Evolutionary conservation across 2,113 vertebrate genomes (phyloP), one percentile per base, ranked within the genome.

Genomic region (Hyperopisus bebe): DNA sequence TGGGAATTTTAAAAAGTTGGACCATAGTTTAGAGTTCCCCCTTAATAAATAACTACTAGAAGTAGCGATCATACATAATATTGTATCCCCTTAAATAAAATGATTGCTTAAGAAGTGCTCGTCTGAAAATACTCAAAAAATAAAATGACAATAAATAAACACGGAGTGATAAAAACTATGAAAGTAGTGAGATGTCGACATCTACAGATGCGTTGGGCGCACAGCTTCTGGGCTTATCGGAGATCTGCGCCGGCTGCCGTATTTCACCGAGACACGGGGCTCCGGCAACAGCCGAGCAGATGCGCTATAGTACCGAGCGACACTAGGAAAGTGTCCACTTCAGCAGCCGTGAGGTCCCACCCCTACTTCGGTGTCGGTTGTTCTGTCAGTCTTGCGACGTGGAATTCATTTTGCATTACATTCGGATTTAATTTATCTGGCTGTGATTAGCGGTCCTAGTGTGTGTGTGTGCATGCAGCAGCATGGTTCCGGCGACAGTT

Each of bases 391-490:
- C 39, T 35, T 58, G 90, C 86, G 90, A 86, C 88, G 51, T 51
- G 85, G 84, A 85, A 55, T 82, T 88, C 62, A 62, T 39, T 44
- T 87, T 47, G 55, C 47, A 27, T 15, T 86, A 48, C 50, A 55
- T 82, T 84, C 85, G 89, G 90, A 90, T 89, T 90, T 51, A 42
- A 85, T 89, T 82, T 51, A 87, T 53, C 62, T 46, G 83, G 27
- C 86, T 55, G 53, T 58, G 19, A 39, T 48, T 53, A 53, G 70
- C 80, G 39, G 17, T 83, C 62, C 88, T 48, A 89, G 88, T n/a
- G 44, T 47, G 44, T 88, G 88, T 90, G 94, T 90, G 92, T 95
- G 95, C 92, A 96, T 96, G 96, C 96, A 96, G 95, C 95, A 95
- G 92, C 94, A 96, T 96, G 96, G 95, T 92, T 93, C 94, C 88